Evolutionary conservation across 2,113 vertebrate species (phyloP), one percentile per base, ranked within the genome.

Genomic region (Heterochromis multidens): DNA sequence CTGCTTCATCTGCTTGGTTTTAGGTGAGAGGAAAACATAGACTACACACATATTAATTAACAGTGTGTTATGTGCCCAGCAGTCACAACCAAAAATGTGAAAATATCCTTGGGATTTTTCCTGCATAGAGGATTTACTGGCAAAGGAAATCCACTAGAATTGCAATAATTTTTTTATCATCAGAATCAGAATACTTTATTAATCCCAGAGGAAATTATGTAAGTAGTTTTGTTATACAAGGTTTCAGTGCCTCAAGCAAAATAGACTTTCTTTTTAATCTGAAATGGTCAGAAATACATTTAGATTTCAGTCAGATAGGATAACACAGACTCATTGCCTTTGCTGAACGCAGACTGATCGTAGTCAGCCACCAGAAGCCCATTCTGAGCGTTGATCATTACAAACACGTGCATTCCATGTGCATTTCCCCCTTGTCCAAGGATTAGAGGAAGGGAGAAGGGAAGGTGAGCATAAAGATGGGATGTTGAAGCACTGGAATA

Each of bases 1-100:
- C 31, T 67, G 80, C 35, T 33, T 65, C 54, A 40, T 52, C 49
- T 19, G 37, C 63, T 10, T 59, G 60, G 52, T 59, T 86, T 81
- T 31, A 83, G 19, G 35, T 84, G 58, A 79, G 62, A 62, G 10
- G 43, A 70, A 78, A 74, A 33, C 59, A 67, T 21, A 58, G 57
- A 61, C 13, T 58, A 40, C 62, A 54, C 54, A 59, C 52, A 57
- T 43, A 37, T 85, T 87, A 72, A 80, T 91, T 87, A 72, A 40
- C 70, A 61, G 46, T 56, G 31, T 21, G 35, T 10, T 61, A 21
- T 65, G 29, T n/a, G 81, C 63, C 59, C 84, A 59, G 67, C 25
- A 46, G n/a, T 60, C 49, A 57, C 17, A 17, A 78, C 25, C 37
- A 5, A 84, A 63, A 78, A 82, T 60, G 67, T 4, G 7, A 49